These are phyloP conservation scores for Perca schrenkii DNA, from an alignment of 2,113 vertebrate species.

Conservation along the genomic window DNA sequence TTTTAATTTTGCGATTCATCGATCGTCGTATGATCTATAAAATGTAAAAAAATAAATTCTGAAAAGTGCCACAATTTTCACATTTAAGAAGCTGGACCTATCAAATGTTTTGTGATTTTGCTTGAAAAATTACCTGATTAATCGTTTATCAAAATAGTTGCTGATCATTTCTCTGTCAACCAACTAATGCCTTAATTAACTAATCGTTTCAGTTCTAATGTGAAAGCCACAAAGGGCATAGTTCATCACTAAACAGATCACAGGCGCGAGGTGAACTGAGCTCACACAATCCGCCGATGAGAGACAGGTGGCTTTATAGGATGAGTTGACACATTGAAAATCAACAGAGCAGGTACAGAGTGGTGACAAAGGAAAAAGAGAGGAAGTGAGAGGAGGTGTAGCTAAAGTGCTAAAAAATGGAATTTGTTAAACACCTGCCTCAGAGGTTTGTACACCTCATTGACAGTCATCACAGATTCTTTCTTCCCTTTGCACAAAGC, in stretches of 20 bases:
- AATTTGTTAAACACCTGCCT: slow-evolving; percentile 24
- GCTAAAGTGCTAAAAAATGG: slow-evolving; percentile 1
- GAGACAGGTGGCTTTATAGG: slow-evolving; percentile 14
- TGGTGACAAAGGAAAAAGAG: not conserved
- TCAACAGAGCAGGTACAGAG: not conserved
- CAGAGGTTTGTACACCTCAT: slow-evolving; percentile 5
- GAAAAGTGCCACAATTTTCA: not conserved
- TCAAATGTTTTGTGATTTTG: not conserved
- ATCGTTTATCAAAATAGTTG: not conserved
- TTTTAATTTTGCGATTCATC: not conserved
- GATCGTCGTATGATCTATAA: not conserved
- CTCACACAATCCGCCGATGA: not conserved
- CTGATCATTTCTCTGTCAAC: not conserved
- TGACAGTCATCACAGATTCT: slow-evolving; percentile 17
- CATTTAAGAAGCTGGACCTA: not conserved
- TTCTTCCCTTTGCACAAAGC: slow-evolving; percentile 5
- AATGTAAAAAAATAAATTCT: not conserved
- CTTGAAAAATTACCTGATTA: not conserved
- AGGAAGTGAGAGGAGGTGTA: not conserved
- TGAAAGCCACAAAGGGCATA: not conserved
- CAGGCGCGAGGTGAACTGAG: not conserved
- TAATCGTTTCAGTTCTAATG: not conserved
- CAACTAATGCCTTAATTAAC: not conserved
- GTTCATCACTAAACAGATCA: not conserved
- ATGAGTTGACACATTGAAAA: not conserved